Conservation (phyloP, 2,888 invertebrate genomes). For the Mesopsocus fuscifrons region DNA sequence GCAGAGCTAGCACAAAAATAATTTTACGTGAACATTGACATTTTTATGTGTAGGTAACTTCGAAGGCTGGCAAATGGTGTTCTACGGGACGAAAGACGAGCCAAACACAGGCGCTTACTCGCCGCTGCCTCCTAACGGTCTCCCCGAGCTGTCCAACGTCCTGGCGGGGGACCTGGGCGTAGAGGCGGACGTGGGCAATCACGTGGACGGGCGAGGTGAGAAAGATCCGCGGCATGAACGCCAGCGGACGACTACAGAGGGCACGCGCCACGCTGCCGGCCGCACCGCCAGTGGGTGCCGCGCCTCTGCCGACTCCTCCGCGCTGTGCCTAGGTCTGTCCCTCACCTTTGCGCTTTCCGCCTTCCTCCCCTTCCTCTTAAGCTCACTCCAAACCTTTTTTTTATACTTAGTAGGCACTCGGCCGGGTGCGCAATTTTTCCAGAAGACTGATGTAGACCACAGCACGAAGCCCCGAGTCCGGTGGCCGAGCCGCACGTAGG, state of each 20-base stretch:
- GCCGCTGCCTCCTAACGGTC: background rate
- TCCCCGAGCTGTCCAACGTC: too few species aligned
- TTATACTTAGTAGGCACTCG: background rate
- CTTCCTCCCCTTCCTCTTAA: background rate
- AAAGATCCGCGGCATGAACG: slow-evolving; percentile 3
- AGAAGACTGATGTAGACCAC: background rate
- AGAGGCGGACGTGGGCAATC: background rate
- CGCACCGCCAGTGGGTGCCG: slow-evolving; percentile 4
- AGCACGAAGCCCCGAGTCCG: too few species aligned
- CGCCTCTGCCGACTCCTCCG: background rate
- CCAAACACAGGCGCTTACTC: slow-evolving; percentile 22
- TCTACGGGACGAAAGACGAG: slow-evolving; percentile 63
- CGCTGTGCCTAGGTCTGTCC: slow-evolving; percentile 7
- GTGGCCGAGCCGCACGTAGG: too few species aligned
- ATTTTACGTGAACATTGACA: too few species aligned
- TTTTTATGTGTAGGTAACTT: slow-evolving; percentile 27
- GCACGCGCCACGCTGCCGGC: too few species aligned
- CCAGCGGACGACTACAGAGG: slow-evolving; percentile 5
- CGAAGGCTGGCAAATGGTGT: slow-evolving; percentile 82
- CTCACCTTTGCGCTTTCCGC: background rate
- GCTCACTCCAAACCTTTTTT: background rate
- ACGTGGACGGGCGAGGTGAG: background rate
- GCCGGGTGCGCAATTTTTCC: background rate
- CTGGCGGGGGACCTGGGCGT: background rate
- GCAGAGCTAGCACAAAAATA: too few species aligned